These are phyloP conservation scores for Sabellastarte sp. DNA, from an alignment of 2,888 invertebrate species.

Conservation along the genomic window DNA sequence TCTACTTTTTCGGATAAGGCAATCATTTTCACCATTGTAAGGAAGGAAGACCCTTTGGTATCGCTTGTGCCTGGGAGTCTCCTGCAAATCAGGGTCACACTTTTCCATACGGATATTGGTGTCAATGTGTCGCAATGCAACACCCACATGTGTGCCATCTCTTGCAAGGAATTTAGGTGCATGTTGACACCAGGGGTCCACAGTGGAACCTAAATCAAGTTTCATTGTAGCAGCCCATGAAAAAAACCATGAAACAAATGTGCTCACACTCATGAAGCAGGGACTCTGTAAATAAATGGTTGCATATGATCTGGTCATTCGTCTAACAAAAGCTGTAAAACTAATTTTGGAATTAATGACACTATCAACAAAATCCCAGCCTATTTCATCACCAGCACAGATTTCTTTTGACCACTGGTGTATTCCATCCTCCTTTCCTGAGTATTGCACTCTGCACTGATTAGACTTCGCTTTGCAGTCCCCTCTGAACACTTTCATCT, in stretches of 20 bases:
- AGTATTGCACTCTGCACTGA: background rate
- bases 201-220: background rate
- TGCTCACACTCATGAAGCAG: background rate
- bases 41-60: slow-evolving; percentile 4
- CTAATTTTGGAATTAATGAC: background rate
- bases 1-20: no score
- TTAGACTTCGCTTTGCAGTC: no score
- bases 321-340: background rate
- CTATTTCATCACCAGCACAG: slow-evolving; percentile 4
- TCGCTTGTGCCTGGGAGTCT: background rate
- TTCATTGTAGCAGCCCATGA: background rate
- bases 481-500: no score
- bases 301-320: background rate
- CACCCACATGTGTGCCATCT: slow-evolving; percentile 6
- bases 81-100: background rate
- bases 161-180: slow-evolving; percentile 1
- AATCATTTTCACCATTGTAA: background rate
- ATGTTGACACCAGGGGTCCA: slow-evolving; percentile 1
- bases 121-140: background rate
- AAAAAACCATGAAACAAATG: slow-evolving; percentile 3
- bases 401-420: background rate
- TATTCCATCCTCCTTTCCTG: background rate
- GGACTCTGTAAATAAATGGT: background rate
- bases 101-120: background rate
- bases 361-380: slow-evolving; percentile 2